phyloP scores from a whole-genome alignment of 2,888 invertebrate species.

The Halictus ligatus region DNA sequence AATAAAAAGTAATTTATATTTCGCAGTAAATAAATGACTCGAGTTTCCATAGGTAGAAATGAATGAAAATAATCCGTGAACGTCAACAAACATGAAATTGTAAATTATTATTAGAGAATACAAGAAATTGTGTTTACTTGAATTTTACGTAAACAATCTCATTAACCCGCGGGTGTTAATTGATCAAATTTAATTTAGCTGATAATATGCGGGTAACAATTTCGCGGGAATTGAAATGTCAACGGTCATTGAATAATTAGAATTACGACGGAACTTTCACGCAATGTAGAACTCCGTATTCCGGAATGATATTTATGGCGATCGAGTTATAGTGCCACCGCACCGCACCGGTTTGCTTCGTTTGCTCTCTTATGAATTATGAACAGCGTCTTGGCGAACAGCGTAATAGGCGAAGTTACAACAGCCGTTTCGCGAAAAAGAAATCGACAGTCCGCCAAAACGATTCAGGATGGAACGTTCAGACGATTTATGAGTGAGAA shows the following conservation, averaged over 20 bases:
- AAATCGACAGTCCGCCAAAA: constrained; percentile 10
- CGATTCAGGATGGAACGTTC: constrained; percentile 26
- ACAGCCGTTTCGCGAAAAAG: not conserved
- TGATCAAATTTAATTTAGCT: not conserved
- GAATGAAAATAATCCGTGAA: not conserved
- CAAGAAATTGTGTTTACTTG: not conserved
- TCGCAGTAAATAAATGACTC: too few species aligned
- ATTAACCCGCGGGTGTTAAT: not conserved
- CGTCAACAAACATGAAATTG: not conserved
- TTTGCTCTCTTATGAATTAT: constrained; percentile 9
- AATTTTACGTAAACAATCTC: not conserved
- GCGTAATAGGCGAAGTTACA: not conserved
- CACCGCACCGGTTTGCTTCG: not conserved
- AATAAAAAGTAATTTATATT: too few species aligned
- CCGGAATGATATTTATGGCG: not conserved
- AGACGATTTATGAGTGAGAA: constrained; percentile 65
- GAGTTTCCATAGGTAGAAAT: not conserved
- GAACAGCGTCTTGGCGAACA: not conserved
- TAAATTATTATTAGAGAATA: too few species aligned
- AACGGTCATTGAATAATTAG: not conserved
- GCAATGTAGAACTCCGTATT: not conserved
- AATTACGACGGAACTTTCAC: not conserved
- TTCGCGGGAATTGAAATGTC: not conserved
- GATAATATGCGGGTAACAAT: not conserved
- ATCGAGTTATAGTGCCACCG: not conserved